Evolutionary conservation across 1,140 invertebrate species (phyloP).

Genomic region (Liolophura sinensis): DNA sequence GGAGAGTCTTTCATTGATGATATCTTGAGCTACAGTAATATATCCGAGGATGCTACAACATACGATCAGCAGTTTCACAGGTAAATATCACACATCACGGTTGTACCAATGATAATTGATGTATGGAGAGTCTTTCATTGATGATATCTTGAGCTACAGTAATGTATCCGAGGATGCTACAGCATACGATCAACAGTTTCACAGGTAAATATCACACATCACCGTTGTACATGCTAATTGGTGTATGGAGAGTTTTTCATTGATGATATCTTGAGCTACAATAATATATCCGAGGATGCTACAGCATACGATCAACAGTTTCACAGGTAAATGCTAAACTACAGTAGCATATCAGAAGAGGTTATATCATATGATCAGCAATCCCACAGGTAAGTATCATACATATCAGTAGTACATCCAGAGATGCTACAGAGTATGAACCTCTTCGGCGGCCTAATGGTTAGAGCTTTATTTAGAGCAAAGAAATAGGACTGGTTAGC

Average conservation of each 20-base stretch:
- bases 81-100: slow-evolving; percentile 29
- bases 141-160: slow-evolving; percentile 46
- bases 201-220: not conserved
- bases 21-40: slow-evolving; percentile 44
- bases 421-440: too few relatives aligned
- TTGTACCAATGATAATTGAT: slow-evolving; percentile 41
- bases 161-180: slow-evolving; percentile 51
- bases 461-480: too few relatives aligned
- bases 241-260: slow-evolving; percentile 33
- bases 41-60: slow-evolving; percentile 46
- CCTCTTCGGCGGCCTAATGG: too few relatives aligned
- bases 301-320: slow-evolving; percentile 54
- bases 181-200: slow-evolving; percentile 52
- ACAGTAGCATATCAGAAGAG: slow-evolving; percentile 53
- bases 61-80: slow-evolving; percentile 54
- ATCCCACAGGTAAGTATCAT: slow-evolving; percentile 40
- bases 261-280: slow-evolving; percentile 44
- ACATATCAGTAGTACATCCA: slow-evolving; percentile 42
- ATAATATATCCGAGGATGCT: slow-evolving; percentile 51
- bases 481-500: too few relatives aligned
- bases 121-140: slow-evolving; percentile 33
- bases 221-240: slow-evolving; percentile 13
- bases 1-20: not conserved
- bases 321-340: slow-evolving; percentile 46
- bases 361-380: slow-evolving; percentile 51